Percentiles rank a stretch among this genome's conserved stretches.
phyloP scores from a whole-genome alignment of 2,888 invertebrate genomes.

The Nymphalis polychloros region DNA sequence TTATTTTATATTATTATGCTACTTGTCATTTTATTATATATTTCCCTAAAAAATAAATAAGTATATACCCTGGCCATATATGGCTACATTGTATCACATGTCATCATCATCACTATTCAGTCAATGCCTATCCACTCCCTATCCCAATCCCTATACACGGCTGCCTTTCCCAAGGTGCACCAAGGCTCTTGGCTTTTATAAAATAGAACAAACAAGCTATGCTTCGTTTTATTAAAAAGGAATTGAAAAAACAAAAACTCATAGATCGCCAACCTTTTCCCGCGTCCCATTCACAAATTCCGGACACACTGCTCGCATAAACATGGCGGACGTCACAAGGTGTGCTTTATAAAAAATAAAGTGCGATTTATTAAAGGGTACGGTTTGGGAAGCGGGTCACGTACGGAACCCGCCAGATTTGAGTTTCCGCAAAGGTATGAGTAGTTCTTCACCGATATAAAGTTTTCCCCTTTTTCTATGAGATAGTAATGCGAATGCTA shows the following conservation, averaged over 20 bases:
- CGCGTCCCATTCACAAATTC: conserved; percentile 59
- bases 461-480: conserved; percentile 68
- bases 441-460: conserved; percentile 55
- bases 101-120: too few species aligned
- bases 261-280: conserved; percentile 42
- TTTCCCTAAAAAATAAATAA: too few species aligned
- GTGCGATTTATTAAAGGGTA: conserved; percentile 77
- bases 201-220: neutral
- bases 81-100: too few species aligned
- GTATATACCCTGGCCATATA: too few species aligned
- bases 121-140: too few species aligned
- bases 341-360: conserved; percentile 74
- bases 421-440: conserved; percentile 59
- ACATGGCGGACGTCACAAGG: conserved; percentile 70
- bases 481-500: conserved; percentile 62
- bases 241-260: conserved; percentile 31
- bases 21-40: too few species aligned
- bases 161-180: too few species aligned
- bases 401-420: conserved; percentile 69
- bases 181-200: too few species aligned
- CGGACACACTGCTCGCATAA: conserved; percentile 67
- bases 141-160: too few species aligned
- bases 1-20: too few species aligned
- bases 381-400: conserved; percentile 58
- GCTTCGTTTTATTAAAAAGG: neutral